Percentiles rank a stretch among this genome's conserved stretches.
Conservation (phyloP, 2,797 vertebrate species). For the Decapterus maruadsi region DNA sequence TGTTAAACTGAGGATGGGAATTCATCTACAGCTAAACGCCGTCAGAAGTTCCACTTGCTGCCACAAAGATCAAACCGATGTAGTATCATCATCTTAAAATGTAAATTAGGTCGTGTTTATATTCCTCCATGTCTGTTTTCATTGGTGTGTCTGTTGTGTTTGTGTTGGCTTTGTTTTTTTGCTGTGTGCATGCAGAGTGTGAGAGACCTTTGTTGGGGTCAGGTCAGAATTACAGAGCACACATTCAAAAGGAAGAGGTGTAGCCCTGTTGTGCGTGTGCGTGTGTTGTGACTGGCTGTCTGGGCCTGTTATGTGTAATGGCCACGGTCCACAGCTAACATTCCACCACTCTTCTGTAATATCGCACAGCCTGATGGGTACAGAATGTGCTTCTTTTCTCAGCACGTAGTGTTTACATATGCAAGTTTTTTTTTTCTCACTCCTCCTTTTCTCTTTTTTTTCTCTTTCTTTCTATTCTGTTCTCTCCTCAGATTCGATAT, state of each 20-base stretch:
- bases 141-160: slow-evolving; percentile 18
- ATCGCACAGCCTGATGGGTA: slow-evolving; percentile 78
- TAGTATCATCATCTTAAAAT: slow-evolving; percentile 21
- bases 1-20: not conserved
- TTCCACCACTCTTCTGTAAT: slow-evolving; percentile 83
- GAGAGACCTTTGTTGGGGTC: slow-evolving; percentile 44
- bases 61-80: not conserved
- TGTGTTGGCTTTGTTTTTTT: slow-evolving; percentile 25
- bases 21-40: not conserved
- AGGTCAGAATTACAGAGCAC: slow-evolving; percentile 53
- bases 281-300: slow-evolving; percentile 51
- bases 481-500: slow-evolving; percentile 94
- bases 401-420: slow-evolving; percentile 76
- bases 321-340: slow-evolving; percentile 81
- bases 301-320: slow-evolving; percentile 70
- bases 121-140: slow-evolving; percentile 3
- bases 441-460: slow-evolving; percentile 14
- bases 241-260: slow-evolving; percentile 67
- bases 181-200: slow-evolving; percentile 31
- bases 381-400: slow-evolving; percentile 81
- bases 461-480: slow-evolving; percentile 34
- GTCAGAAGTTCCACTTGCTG: not conserved
- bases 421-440: slow-evolving; percentile 47
- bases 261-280: slow-evolving; percentile 35
- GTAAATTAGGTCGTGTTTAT: slow-evolving; percentile 23